phyloP scores from a whole-genome alignment of 2,113 vertebrate genomes.

The Scartelaos histophorus region DNA sequence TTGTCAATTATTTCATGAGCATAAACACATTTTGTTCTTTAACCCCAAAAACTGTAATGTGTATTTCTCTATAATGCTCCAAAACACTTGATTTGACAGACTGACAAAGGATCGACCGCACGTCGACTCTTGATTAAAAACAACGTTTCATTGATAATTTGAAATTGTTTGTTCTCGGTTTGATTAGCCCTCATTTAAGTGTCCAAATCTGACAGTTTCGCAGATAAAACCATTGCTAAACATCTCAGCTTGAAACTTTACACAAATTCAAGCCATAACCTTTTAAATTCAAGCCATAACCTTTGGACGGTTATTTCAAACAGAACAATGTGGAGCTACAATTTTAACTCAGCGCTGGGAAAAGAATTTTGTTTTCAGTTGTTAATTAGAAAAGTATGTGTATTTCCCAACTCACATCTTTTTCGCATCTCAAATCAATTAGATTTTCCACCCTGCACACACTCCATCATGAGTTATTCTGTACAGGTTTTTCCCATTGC shows the following conservation, averaged over 20 bases:
- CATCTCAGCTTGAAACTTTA: too few species aligned
- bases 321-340: neutral
- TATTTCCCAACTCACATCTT: slow-evolving; percentile 6
- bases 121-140: too few species aligned
- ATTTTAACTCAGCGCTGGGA: too few species aligned
- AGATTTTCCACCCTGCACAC: slow-evolving; percentile 10
- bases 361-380: neutral
- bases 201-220: neutral
- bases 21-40: too few species aligned
- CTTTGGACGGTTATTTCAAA: neutral
- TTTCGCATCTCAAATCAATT: slow-evolving; percentile 11
- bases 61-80: neutral
- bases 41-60: too few species aligned
- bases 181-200: neutral
- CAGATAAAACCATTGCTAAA: neutral
- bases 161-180: too few species aligned
- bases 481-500: neutral
- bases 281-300: neutral
- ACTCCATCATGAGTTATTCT: neutral
- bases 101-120: too few species aligned
- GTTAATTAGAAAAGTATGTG: slow-evolving; percentile 15
- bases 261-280: neutral
- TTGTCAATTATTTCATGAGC: neutral
- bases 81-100: neutral
- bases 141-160: too few species aligned